Evolutionary conservation across 2,113 vertebrate genomes (phyloP), one percentile per base, ranked within the genome.

Genomic region (Sphaerodactylus townsendi): DNA sequence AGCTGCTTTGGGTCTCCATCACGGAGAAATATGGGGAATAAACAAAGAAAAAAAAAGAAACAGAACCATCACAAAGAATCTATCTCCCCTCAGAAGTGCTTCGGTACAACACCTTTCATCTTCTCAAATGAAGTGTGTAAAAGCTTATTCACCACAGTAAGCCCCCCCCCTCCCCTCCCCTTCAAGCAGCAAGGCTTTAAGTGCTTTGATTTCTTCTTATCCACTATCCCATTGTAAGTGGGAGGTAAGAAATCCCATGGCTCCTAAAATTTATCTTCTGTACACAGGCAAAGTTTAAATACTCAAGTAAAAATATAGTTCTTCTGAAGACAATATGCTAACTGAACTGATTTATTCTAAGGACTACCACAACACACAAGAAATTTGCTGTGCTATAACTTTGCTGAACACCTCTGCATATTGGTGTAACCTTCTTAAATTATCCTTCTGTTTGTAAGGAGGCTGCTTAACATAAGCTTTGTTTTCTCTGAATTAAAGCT

Each of bases 401-500:
- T 83, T 14, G 8, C 65, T 83, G 5, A 5, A 28, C 35, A 84
- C 37, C 48, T 84, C 21, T 56, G 35, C 5, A 30, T 53, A 84
- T 77, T 59, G 77, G 48, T 77, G 56, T 41, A 41, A 77, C 37
- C 30, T 9, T 82, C 76, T 85, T 48, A 53, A 92, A 50, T 75
- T 81, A 3, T 56, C 65, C 19, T 75, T 6, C 6, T 62, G 84
- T 48, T 64, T 89, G 85, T 66, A 46, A 85, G 74, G 1, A 0
- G 17, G 74, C 30, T 83, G 28, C 21, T 64, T 71, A 73, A 10
- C 78, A 74, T 10, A 77, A 33, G 41, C 23, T 85, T 82, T 39
- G 48, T 39, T 88, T 85, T 8, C 69, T 82, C 74, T 75, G 21
- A 50, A 89, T 41, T 82, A 44, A 73, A 14, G 81, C 50, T 75